Base-by-base conservation (phyloP, 2,797 vertebrate genomes). In the Pygocentrus nattereri region DNA sequence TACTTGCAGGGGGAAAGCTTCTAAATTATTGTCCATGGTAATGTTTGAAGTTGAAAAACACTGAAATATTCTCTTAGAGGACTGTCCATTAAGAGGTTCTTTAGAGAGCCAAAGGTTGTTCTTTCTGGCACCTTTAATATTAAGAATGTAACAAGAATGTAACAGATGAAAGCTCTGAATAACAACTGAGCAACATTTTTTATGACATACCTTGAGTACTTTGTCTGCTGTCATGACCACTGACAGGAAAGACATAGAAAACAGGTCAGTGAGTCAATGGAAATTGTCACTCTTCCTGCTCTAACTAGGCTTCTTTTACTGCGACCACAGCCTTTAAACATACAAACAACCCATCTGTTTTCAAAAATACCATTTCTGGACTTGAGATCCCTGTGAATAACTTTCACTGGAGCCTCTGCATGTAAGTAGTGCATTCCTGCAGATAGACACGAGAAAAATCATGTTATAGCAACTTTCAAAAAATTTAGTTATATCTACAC, bases 351-450 rank as follows among this genome's bases (percentile, higher is more conserved):
- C 5, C 18, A 16, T 38, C 70, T 50, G 74, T 65, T 73, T 31
- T 12, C 8, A 65, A 34, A 83, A 73, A 95, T 96, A 99, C 98
- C 98, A 79, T 99, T 99, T 90, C 97, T 95, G 89, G 98, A 99
- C 88, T 99, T 99, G 67, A 99, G 94, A 90, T 99, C 98, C 92
- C 98, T 93, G 95, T 99, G 98, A 91, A 99, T 99, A 90, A 99
- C 98, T 89, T 96, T 98, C 27, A 99, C 92, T 0, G 98, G 98
- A 78, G 98, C 98, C 85, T 99, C 98, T 86, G 97, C 96, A 79
- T 99, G 98, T 90, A 99, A 96, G 88, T 99, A 99, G 89, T 99
- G 97, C 94, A 99, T 97, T 92, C 98, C 98, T 99, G 85, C 69
- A 82, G 67, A 8, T 13, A 67, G 30, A 23, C 65, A 13, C 59